Evolutionary conservation across 2,888 invertebrate species (phyloP).

Genomic region (Bhutanitis thaidina): DNA sequence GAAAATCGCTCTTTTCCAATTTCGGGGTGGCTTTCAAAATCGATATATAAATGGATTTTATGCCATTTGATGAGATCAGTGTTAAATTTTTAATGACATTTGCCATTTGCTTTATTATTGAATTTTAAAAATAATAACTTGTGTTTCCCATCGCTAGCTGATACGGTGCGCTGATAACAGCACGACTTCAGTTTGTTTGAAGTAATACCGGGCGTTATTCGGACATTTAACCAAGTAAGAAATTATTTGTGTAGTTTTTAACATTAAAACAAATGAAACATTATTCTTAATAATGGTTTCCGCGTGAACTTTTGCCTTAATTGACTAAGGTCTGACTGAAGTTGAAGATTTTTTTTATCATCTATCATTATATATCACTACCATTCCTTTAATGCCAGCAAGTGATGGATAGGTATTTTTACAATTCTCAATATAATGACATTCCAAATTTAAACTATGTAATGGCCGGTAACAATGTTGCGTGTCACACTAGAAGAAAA

Average conservation of each 20-base stretch:
- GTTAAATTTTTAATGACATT: conserved; percentile 2
- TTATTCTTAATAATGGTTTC: too few relatives aligned
- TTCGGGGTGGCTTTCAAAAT: not conserved
- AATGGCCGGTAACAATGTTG: conserved; percentile 1
- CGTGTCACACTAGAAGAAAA: conserved; percentile 1
- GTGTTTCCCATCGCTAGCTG: conserved; percentile 21
- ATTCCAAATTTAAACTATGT: not conserved
- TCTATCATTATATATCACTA: too few relatives aligned
- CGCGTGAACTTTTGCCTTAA: too few relatives aligned
- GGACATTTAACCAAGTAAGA: conserved; percentile 9
- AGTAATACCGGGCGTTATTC: conserved; percentile 31
- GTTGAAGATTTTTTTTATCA: too few relatives aligned
- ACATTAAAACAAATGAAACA: too few relatives aligned
- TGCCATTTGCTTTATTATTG: conserved; percentile 3
- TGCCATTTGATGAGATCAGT: not conserved
- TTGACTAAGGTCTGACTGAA: too few relatives aligned
- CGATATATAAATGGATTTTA: not conserved
- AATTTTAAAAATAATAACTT: not conserved
- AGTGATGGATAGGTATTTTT: too few relatives aligned
- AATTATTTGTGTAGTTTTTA: not conserved
- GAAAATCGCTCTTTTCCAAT: conserved; percentile 11
- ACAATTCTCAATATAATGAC: not conserved
- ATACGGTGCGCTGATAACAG: conserved; percentile 35
- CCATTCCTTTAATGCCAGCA: too few relatives aligned
- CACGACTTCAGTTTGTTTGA: conserved; percentile 27